Evolutionary conservation across 2,113 vertebrate genomes (phyloP).

Genomic region (Piaya cayana): DNA sequence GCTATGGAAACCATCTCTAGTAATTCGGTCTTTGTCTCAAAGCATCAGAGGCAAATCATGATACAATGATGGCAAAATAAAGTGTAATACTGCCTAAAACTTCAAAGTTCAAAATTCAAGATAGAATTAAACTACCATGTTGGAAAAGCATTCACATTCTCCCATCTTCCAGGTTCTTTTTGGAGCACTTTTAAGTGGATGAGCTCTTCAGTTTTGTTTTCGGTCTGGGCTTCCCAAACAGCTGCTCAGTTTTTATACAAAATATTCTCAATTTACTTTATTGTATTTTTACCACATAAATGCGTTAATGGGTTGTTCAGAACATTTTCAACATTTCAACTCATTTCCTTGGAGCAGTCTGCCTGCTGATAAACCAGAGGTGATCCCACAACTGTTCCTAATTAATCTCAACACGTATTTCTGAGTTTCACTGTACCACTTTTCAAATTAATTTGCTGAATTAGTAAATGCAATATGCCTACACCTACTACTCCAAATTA

Average conservation of each 20-base stretch:
- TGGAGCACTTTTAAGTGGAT: neutral
- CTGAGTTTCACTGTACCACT: neutral
- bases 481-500: neutral
- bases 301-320: neutral
- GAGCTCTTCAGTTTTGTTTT: neutral
- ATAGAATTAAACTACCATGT: neutral
- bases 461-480: neutral
- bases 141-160: neutral
- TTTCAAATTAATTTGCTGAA: constrained; percentile 1
- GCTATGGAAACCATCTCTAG: constrained; percentile 49
- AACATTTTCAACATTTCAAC: neutral
- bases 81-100: neutral
- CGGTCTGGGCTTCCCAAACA: neutral
- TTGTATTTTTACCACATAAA: neutral
- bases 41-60: constrained; percentile 25
- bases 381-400: neutral
- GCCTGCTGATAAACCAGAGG: neutral
- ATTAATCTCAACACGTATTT: neutral
- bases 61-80: constrained; percentile 14
- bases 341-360: neutral
- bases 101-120: neutral
- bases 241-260: neutral
- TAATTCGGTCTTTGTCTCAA: constrained; percentile 21
- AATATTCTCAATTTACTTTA: neutral
- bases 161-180: neutral